These are phyloP conservation scores for Eonycteris spelaea DNA, from an alignment of 2,113 vertebrate genomes.

Conservation along the genomic window DNA sequence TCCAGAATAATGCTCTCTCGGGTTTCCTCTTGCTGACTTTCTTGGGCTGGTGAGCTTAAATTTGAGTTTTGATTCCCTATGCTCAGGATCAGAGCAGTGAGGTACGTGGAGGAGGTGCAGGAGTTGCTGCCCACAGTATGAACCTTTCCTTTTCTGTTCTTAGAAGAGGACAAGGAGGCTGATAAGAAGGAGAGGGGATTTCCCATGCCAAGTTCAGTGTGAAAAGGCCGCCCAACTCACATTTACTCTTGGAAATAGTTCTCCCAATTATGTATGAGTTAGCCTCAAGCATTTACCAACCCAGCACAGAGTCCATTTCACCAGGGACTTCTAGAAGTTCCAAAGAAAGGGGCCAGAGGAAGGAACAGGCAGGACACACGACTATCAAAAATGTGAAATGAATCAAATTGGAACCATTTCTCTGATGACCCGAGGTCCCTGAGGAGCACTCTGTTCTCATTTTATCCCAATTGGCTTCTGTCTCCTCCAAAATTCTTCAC, in stretches of 20 bases:
- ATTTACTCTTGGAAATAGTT: neutral
- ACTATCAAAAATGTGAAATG: slow-evolving; percentile 4
- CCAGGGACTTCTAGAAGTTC: slow-evolving; percentile 19
- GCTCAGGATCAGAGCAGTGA: neutral
- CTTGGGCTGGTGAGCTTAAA: neutral
- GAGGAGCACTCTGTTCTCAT: neutral
- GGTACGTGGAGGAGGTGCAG: neutral
- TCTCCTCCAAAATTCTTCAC: slow-evolving; percentile 2
- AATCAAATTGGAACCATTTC: slow-evolving; percentile 22
- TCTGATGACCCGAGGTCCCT: neutral
- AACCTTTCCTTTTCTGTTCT: neutral
- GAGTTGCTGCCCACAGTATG: neutral
- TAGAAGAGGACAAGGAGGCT: neutral
- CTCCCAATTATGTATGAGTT: neutral
- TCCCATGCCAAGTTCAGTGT: neutral
- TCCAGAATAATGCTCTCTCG: neutral
- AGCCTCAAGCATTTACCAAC: neutral
- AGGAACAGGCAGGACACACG: neutral
- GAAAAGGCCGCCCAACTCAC: neutral
- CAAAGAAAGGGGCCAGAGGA: neutral
- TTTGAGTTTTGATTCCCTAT: neutral
- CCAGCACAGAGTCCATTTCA: neutral
- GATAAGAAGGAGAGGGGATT: neutral
- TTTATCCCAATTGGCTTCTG: neutral
- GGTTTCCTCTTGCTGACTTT: neutral